Base-by-base conservation (phyloP, 1,140 invertebrate genomes). In the Sitodiplosis mosellana region DNA sequence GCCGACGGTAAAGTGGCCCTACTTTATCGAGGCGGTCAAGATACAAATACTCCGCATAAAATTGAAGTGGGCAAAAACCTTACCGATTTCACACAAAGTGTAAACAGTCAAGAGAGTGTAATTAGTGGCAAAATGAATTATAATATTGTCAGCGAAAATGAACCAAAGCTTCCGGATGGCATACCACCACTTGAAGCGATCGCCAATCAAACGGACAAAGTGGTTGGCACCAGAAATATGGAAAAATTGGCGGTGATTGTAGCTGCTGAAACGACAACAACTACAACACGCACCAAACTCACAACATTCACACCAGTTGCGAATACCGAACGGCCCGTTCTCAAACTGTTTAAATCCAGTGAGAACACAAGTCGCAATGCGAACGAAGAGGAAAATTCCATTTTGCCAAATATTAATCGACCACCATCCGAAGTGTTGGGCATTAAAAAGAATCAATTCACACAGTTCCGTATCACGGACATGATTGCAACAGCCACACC, bases 1-100 rank as follows among this genome's bases (percentile, higher is more conserved):
- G 54, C 61, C 53, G 62, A 64, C 60, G 62, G 62, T 55, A 64
- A 64, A 59, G 60, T 64, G 55, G 62, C 62, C 46, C 61, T 64
- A 55, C 60, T 64, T 54, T 64, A 64, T 48, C 62, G 62, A 46
- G 62, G 62, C 49, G 61, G 61, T 53, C 33, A 40, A 15, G 41
- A 44, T 44, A 27, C 12, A 12, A 64, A 60, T 52, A 62, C 60
- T 55, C 63, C 56, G 46, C 58, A 60, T 46, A 64, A 64, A 56
- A 63, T 64, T 53, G 62, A 64, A 53, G 61, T 61, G 27, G 61
- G 64, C 33, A 54, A 58, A 42, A 64, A 64, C 50, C 49, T 64
- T 12, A 64, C 61, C 10, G 58, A 33, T 45, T 18, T 22, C 22
- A 21, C 21, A 45, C 22, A 18, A 18, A 43, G 10, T 18, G 18